Conservation (phyloP, 2,888 invertebrate species). For the Microctonus brassicae region DNA sequence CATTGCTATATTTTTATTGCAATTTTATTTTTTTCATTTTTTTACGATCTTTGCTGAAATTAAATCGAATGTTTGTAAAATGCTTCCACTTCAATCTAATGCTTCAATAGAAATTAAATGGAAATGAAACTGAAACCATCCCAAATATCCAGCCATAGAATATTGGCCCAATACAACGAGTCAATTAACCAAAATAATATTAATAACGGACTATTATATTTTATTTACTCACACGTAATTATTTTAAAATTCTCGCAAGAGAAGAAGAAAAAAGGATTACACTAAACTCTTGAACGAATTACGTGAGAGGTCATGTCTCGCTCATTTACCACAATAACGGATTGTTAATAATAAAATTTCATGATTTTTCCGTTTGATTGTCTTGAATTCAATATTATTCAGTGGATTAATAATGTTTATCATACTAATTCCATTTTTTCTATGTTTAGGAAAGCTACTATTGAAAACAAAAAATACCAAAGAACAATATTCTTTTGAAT, state of each 20-base stretch:
- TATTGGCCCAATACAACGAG: conserved; percentile 25
- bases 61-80: neutral
- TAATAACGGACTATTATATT: conserved; percentile 8
- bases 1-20: neutral
- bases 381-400: too few species aligned
- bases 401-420: too few species aligned
- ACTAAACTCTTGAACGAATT: too few species aligned
- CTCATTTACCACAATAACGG: too few species aligned
- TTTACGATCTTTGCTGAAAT: neutral
- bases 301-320: too few species aligned
- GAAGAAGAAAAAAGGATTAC: too few species aligned
- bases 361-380: too few species aligned
- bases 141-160: conserved; percentile 33
- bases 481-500: too few species aligned
- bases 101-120: neutral
- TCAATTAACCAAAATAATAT: conserved; percentile 43
- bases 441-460: too few species aligned
- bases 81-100: neutral
- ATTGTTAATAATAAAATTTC: too few species aligned
- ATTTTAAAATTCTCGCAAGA: neutral
- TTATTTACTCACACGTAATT: neutral
- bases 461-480: too few species aligned
- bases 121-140: neutral
- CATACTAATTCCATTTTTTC: too few species aligned
- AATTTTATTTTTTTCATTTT: neutral